Evolutionary conservation across 2,797 vertebrate genomes (phyloP).

Genomic region (Pachyuromys duprasi): DNA sequence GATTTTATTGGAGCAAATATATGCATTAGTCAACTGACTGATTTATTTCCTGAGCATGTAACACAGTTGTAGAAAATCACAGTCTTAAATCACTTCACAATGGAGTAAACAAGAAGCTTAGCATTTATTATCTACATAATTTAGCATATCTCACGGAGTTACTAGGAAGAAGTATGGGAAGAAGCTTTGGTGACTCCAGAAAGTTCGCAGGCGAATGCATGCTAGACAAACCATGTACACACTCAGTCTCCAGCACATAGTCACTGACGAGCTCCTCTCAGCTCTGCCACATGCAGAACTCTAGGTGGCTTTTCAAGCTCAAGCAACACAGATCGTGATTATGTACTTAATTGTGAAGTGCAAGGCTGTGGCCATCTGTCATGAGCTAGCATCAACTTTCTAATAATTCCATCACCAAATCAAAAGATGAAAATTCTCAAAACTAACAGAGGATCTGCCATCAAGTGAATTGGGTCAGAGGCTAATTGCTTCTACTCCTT

Average conservation of each 20-base stretch:
- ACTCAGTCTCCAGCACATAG: not conserved
- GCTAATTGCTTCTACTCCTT: not conserved
- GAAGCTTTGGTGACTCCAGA: conserved; percentile 24
- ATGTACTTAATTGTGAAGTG: conserved; percentile 23
- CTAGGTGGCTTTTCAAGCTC: not conserved
- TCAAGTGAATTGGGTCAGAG: not conserved
- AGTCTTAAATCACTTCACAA: conserved; percentile 54
- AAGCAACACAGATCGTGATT: not conserved
- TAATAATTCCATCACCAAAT: not conserved
- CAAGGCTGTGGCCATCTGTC: not conserved
- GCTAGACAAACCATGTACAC: conserved; percentile 23
- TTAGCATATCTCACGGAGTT: conserved; percentile 17
- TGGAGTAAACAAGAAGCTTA: conserved; percentile 27
- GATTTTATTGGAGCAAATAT: not conserved
- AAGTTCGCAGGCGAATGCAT: conserved; percentile 9
- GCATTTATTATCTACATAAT: conserved; percentile 48
- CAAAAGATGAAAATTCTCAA: not conserved
- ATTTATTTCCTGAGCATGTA: conserved; percentile 37
- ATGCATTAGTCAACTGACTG: conserved; percentile 20
- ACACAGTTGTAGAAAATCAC: conserved; percentile 58
- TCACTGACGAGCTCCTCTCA: not conserved
- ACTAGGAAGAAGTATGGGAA: not conserved
- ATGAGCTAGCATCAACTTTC: not conserved
- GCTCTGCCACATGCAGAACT: conserved; percentile 22
- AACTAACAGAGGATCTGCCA: not conserved